These are phyloP conservation scores for Pteronura brasiliensis DNA, from an alignment of 2,113 vertebrate species.

Conservation along the genomic window DNA sequence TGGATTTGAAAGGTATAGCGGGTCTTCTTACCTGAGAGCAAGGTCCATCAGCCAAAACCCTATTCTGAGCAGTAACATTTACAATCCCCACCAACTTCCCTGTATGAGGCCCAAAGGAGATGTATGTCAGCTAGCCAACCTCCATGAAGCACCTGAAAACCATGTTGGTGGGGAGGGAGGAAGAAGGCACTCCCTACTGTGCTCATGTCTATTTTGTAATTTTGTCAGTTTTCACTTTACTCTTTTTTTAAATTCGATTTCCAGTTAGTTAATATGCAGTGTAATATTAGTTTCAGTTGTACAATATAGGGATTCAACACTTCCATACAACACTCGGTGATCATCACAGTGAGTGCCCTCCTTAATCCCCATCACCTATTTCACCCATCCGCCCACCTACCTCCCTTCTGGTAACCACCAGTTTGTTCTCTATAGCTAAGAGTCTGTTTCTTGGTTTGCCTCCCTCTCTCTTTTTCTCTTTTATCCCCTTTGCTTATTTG, in stretches of 20 bases:
- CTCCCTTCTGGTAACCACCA: too few relatives aligned
- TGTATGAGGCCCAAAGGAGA: conserved; percentile 93
- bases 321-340: background rate
- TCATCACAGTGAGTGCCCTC: background rate
- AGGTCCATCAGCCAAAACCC: conserved; percentile 71
- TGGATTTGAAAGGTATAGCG: background rate
- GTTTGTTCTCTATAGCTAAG: too few relatives aligned
- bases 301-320: background rate
- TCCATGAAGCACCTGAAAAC: conserved; percentile 98
- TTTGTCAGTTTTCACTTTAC: background rate
- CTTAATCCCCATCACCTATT: background rate
- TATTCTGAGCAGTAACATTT: conserved; percentile 97
- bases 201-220: background rate
- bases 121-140: conserved; percentile 93
- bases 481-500: too few relatives aligned
- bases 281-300: background rate
- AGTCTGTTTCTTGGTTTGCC: too few relatives aligned
- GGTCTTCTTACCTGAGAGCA: background rate
- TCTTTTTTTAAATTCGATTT: background rate
- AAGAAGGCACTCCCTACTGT: background rate
- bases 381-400: too few relatives aligned
- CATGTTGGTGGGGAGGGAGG: conserved; percentile 41
- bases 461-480: too few relatives aligned
- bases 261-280: background rate
- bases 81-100: conserved; percentile 95